Evolutionary conservation across 2,113 vertebrate genomes (phyloP).

Genomic region (Anoura caudifer): DNA sequence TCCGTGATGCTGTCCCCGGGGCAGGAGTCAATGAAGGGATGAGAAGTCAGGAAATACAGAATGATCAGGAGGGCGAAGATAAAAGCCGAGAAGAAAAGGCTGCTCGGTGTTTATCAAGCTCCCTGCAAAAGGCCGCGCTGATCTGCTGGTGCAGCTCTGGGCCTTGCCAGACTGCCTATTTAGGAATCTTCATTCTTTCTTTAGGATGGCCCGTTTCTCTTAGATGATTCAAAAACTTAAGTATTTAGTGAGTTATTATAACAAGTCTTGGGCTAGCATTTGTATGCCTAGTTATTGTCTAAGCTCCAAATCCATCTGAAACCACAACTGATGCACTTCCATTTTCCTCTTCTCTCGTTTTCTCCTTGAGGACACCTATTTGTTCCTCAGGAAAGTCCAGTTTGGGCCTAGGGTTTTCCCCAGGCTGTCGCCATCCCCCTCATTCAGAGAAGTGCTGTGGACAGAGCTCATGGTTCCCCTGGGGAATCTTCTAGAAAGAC

Average conservation of each 20-base stretch:
- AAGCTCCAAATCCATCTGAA: neutral
- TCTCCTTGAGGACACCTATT: neutral
- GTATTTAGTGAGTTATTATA: neutral
- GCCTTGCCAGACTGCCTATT: neutral
- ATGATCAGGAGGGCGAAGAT: conserved; percentile 54
- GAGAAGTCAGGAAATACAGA: conserved; percentile 11
- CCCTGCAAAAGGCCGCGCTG: conserved; percentile 34
- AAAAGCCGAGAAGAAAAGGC: conserved; percentile 18
- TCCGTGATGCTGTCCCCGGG: neutral
- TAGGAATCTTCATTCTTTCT: conserved; percentile 35
- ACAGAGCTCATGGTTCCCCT: neutral
- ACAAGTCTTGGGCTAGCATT: neutral
- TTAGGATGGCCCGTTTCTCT: neutral
- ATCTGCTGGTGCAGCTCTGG: neutral
- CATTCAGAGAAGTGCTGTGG: neutral
- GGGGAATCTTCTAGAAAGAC: neutral
- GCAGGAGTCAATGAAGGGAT: neutral
- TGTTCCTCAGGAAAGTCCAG: neutral
- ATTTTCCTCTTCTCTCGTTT: conserved; percentile 25
- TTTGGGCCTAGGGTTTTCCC: neutral
- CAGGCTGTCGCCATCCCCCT: neutral
- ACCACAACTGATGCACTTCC: neutral
- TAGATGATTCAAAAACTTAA: conserved; percentile 24
- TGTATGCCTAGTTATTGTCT: neutral
- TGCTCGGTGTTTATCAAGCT: conserved; percentile 11